Evolutionary conservation across 1,140 invertebrate genomes (phyloP).

Genomic region (Cyclina sinensis): DNA sequence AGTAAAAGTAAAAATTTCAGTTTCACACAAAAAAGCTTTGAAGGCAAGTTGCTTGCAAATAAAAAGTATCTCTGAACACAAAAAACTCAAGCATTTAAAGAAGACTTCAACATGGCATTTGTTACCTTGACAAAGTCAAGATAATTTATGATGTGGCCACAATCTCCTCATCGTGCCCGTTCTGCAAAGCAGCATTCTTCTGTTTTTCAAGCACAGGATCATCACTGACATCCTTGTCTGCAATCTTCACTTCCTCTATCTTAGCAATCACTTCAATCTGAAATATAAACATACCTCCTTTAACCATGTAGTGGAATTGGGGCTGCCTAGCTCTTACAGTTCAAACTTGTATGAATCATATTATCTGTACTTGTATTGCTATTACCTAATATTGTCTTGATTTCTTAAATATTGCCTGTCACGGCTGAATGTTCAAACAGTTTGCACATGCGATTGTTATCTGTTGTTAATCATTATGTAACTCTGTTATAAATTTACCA

Average conservation of each 20-base stretch:
- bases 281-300: no score
- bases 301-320: no score
- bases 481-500: no score
- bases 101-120: background rate
- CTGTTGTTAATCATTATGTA: no score
- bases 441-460: no score
- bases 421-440: no score
- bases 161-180: conserved; percentile 56
- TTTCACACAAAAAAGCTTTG: background rate
- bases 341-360: no score
- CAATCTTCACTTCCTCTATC: conserved; percentile 57
- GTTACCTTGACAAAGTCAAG: background rate
- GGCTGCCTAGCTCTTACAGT: no score
- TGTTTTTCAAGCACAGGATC: conserved; percentile 59
- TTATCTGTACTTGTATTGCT: no score
- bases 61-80: conserved; percentile 23
- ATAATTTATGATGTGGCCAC: conserved; percentile 35
- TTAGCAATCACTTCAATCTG: conserved; percentile 60
- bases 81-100: conserved; percentile 34
- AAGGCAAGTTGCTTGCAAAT: conserved; percentile 6
- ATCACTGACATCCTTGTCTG: conserved; percentile 22
- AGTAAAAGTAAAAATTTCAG: background rate
- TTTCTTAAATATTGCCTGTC: no score
- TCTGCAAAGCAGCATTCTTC: conserved; percentile 9
- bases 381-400: no score